phyloP scores from a whole-genome alignment of 2,797 vertebrate species.

The Pogoniulus pusillus region DNA sequence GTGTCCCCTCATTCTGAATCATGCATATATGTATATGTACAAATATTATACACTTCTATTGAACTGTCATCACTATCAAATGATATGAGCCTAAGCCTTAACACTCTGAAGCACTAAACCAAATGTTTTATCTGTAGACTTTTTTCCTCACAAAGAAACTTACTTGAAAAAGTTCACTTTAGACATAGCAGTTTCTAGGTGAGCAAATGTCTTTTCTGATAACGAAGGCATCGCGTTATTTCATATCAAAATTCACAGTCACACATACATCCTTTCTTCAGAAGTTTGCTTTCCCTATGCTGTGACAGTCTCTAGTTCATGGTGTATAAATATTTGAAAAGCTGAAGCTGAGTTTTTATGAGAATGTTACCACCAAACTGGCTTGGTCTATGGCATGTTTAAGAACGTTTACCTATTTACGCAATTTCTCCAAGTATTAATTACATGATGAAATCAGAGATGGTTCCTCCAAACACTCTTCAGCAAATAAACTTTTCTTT shows the following conservation, averaged over 20 bases:
- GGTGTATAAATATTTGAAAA: constrained; percentile 12
- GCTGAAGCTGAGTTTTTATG: background rate
- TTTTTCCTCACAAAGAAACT: background rate
- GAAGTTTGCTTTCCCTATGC: background rate
- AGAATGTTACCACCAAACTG: background rate
- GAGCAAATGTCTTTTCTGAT: background rate
- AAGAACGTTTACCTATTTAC: constrained; percentile 18
- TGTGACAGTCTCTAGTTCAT: background rate
- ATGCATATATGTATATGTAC: background rate
- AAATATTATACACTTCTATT: background rate
- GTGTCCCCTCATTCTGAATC: too few species aligned
- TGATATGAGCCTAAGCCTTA: background rate
- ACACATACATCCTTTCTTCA: background rate
- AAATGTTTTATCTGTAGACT: background rate
- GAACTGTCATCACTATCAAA: background rate
- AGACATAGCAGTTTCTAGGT: background rate
- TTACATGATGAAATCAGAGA: background rate
- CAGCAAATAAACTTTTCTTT: background rate
- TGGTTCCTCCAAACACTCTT: background rate
- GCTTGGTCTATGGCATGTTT: background rate
- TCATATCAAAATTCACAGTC: background rate
- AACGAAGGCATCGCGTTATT: background rate
- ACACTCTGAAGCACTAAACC: background rate
- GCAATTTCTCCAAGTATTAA: background rate
- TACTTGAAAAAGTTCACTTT: background rate